phyloP scores from a whole-genome alignment of 2,888 invertebrate species.

The Pachydiplax longipennis region DNA sequence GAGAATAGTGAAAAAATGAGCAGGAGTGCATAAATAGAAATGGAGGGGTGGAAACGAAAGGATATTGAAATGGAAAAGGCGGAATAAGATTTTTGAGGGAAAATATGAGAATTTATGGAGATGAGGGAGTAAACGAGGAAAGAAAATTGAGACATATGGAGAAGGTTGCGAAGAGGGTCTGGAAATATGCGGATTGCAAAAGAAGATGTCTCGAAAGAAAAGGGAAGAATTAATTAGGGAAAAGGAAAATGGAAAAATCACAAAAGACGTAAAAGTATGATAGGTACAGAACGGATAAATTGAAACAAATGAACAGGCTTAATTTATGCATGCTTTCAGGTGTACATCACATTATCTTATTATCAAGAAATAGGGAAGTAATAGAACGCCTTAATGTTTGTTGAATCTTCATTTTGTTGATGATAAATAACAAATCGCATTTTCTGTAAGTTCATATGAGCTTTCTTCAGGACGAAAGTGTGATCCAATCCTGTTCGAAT shows the following conservation, averaged over 20 bases:
- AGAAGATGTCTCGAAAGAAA: background rate
- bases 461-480: too few relatives aligned
- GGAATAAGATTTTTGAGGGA: background rate
- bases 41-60: background rate
- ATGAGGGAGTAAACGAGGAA: background rate
- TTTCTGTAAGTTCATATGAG: too few relatives aligned
- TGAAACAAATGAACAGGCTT: background rate
- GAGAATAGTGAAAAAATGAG: background rate
- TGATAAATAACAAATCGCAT: too few relatives aligned
- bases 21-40: background rate
- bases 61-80: background rate
- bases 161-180: background rate
- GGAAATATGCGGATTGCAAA: background rate
- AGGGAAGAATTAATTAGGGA: background rate
- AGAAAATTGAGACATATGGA: background rate
- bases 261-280: background rate
- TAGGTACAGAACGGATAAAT: background rate
- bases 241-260: background rate
- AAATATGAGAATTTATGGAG: background rate
- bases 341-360: background rate
- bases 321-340: background rate
- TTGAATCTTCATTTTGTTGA: too few relatives aligned
- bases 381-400: too few relatives aligned
- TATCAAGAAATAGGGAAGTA: too few relatives aligned
- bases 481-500: too few relatives aligned